Evolutionary conservation across 2,888 invertebrate species (phyloP).

Genomic region (Stramonita haemastoma): DNA sequence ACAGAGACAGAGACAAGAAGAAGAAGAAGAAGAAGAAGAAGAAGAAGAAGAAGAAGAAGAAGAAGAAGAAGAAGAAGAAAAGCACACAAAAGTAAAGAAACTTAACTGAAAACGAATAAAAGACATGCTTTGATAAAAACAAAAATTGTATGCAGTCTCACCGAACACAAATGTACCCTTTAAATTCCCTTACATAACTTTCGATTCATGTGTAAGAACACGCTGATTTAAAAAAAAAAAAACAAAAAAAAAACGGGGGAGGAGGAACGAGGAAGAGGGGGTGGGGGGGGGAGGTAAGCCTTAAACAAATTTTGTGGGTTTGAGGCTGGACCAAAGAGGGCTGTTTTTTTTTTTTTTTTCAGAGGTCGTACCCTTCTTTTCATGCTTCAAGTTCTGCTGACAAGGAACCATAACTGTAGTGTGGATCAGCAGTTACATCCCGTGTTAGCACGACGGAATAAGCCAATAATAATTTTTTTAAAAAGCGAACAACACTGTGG

Average conservation of each 20-base stretch:
- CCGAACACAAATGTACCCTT: too few species aligned
- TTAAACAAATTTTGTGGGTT: background rate
- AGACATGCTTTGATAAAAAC: too few species aligned
- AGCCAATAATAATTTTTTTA: too few species aligned
- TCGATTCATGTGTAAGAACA: too few species aligned
- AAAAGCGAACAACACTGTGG: background rate
- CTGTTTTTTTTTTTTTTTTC: background rate
- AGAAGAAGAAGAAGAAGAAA: background rate
- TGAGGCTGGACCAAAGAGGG: background rate
- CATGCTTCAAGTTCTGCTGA: background rate
- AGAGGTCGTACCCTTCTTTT: background rate
- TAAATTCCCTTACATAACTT: too few species aligned
- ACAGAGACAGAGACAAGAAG: background rate
- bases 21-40: too few species aligned
- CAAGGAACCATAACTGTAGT: constrained; percentile 9
- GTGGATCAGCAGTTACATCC: constrained; percentile 13
- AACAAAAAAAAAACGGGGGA: too few species aligned
- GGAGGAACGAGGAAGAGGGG: too few species aligned
- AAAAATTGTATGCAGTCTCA: too few species aligned
- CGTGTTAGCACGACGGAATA: background rate
- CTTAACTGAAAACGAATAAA: background rate
- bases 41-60: background rate
- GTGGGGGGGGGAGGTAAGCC: background rate
- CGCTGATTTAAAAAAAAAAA: too few species aligned
- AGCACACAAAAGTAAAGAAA: background rate